Evolutionary conservation across 2,113 vertebrate genomes (phyloP).

Genomic region (Bungarus multicinctus): DNA sequence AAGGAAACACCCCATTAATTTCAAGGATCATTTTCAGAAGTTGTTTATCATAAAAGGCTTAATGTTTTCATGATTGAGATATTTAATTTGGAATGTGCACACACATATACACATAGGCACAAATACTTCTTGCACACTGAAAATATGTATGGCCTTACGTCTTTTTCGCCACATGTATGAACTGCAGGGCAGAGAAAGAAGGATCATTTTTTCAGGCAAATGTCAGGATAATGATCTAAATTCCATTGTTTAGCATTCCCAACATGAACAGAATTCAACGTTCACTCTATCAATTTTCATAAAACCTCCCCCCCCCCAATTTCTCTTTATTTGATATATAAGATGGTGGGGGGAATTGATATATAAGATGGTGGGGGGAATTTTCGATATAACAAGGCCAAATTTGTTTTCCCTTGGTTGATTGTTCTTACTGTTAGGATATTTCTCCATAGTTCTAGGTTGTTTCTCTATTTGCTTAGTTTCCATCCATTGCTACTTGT

Average conservation of each 20-base stretch:
- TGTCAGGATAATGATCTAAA: not conserved
- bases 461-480: too few relatives aligned
- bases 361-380: not conserved
- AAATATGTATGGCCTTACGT: not conserved
- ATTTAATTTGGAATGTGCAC: not conserved
- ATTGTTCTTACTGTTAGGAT: too few relatives aligned
- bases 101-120: not conserved
- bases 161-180: not conserved
- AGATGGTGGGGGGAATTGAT: not conserved
- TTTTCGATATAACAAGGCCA: too few relatives aligned
- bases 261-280: not conserved
- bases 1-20: not conserved
- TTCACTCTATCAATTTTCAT: not conserved
- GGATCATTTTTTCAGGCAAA: not conserved
- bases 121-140: not conserved
- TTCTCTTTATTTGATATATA: not conserved
- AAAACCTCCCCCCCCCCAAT: not conserved
- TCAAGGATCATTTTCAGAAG: not conserved
- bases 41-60: not conserved
- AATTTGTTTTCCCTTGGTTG: too few relatives aligned
- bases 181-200: not conserved
- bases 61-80: conserved; percentile 17
- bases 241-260: conserved; percentile 10
- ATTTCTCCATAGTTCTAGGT: too few relatives aligned
- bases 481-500: too few relatives aligned